These are phyloP conservation scores for Megaleporinus macrocephalus DNA, from an alignment of 2,113 vertebrate genomes.

Conservation along the genomic window DNA sequence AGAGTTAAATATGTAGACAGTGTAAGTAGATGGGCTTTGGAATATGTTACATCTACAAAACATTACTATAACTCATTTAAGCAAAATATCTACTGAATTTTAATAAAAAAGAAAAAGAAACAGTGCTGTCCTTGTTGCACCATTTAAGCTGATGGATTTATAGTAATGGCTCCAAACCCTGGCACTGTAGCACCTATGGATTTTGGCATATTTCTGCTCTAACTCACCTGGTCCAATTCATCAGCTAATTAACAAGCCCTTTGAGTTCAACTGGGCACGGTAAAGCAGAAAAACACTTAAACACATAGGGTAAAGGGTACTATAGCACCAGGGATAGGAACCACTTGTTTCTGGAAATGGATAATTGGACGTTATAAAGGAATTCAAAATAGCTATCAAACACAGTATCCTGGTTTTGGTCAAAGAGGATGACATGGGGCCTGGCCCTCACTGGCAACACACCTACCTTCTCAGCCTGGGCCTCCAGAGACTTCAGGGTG, in stretches of 20 bases:
- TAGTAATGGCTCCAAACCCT: neutral
- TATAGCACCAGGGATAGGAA: neutral
- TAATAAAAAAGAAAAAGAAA: too few species aligned
- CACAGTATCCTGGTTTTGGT: neutral
- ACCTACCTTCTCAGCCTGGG: slow-evolving; percentile 99
- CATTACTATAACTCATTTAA: neutral
- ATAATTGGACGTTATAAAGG: too few species aligned
- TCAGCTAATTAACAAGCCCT: neutral
- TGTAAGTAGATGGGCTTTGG: too few species aligned
- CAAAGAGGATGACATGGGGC: neutral
- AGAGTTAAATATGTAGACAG: neutral
- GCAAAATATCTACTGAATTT: too few species aligned
- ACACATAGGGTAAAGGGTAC: too few species aligned
- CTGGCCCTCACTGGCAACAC: slow-evolving; percentile 54
- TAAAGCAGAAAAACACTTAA: neutral
- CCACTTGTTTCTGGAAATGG: neutral
- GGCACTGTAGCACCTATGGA: too few species aligned
- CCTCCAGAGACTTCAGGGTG: slow-evolving; percentile 99
- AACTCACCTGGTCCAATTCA: neutral
- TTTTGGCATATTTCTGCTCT: neutral
- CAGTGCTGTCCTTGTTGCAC: too few species aligned
- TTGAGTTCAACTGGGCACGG: neutral
- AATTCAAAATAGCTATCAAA: neutral
- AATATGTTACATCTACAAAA: too few species aligned
- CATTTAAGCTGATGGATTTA: too few species aligned